Percentiles rank a stretch among this genome's conserved stretches.
Conservation (phyloP, 2,113 vertebrate species). For the Pteronura brasiliensis region DNA sequence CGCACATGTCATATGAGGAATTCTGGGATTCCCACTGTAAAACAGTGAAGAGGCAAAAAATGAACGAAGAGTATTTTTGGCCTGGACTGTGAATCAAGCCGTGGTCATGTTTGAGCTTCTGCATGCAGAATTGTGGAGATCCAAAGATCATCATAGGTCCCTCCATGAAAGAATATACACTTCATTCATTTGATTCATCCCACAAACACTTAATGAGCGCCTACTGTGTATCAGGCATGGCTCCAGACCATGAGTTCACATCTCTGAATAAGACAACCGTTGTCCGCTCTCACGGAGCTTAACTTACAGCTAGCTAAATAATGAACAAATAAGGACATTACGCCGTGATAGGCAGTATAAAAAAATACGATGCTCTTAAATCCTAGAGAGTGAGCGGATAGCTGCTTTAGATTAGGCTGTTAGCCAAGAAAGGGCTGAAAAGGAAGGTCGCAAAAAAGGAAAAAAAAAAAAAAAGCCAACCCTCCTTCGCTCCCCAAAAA, state of each 20-base stretch:
- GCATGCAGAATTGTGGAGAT: not conserved
- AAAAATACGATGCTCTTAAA: not conserved
- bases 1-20: not conserved
- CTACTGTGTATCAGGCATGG: not conserved
- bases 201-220: not conserved
- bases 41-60: no score
- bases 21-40: not conserved
- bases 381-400: not conserved
- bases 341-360: not conserved
- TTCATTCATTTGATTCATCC: not conserved
- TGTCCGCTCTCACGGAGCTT: not conserved
- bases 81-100: not conserved
- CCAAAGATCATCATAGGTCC: not conserved
- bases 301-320: not conserved
- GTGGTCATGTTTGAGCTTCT: not conserved
- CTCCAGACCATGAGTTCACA: not conserved
- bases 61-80: not conserved
- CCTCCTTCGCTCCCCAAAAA: not conserved
- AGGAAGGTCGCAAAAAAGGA: not conserved
- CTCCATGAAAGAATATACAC: not conserved
- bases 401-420: not conserved
- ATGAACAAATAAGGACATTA: not conserved
- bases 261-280: not conserved
- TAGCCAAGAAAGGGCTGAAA: not conserved
- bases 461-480: no score